Evolutionary conservation across 2,888 invertebrate species (phyloP).

Genomic region (Anorthoa munda): DNA sequence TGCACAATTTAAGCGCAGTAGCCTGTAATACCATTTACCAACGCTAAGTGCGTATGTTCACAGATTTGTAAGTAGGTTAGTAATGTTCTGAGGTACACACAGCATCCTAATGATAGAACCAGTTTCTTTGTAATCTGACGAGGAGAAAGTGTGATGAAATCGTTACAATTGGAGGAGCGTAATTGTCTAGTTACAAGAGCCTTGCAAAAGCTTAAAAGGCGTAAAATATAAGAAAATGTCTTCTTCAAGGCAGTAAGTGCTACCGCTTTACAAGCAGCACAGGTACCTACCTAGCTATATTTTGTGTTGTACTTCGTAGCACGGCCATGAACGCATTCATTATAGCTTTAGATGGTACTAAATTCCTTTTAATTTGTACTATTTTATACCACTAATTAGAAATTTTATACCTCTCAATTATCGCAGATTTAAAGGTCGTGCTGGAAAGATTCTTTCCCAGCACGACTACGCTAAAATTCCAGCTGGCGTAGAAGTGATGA

Average conservation of each 20-base stretch:
- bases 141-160: constrained; percentile 41
- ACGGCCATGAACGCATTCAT: no score
- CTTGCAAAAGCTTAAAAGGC: neutral
- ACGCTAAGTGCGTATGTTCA: constrained; percentile 2
- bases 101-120: constrained; percentile 48
- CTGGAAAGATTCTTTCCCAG: no score
- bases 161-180: constrained; percentile 23
- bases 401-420: no score
- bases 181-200: neutral
- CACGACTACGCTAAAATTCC: no score
- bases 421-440: no score
- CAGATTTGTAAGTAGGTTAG: constrained; percentile 39
- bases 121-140: constrained; percentile 32
- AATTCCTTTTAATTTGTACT: no score
- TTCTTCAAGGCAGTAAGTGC: neutral
- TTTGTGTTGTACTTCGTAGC: no score
- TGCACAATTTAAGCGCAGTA: constrained; percentile 28
- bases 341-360: no score
- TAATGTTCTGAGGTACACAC: constrained; percentile 11
- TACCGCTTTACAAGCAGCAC: no score
- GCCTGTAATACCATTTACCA: neutral
- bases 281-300: no score
- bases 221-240: neutral
- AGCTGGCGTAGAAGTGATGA: no score
- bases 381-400: no score